phyloP scores from a whole-genome alignment of 53 echinoderm and acorn worm species.

The Echinarachnius parma region DNA sequence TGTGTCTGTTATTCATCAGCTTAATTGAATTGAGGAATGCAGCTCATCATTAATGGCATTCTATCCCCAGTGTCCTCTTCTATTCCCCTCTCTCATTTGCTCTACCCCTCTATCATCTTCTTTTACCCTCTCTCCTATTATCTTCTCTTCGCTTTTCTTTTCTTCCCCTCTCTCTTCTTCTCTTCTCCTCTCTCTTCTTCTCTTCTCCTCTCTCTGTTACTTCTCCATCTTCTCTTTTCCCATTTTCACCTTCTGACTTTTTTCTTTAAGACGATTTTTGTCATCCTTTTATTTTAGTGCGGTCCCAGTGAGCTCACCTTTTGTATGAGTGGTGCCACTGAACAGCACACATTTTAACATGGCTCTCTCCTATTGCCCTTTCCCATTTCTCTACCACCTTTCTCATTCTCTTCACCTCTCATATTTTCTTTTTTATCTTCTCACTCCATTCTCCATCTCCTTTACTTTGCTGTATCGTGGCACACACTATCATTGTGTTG shows the following conservation, averaged over 20 bases:
- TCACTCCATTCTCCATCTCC: no score
- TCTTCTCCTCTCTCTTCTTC: background rate
- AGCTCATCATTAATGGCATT: background rate
- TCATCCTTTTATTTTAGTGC: background rate
- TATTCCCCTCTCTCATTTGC: background rate
- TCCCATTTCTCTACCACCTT: no score
- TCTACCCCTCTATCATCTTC: background rate
- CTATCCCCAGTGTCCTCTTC: background rate
- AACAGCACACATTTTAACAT: no score
- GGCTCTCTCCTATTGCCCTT: no score
- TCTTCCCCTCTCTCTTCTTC: background rate
- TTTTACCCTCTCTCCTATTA: conserved; percentile 1
- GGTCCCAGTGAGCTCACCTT: no score
- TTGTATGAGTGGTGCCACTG: no score
- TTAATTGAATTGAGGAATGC: no score
- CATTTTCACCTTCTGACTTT: background rate
- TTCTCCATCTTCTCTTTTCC: background rate
- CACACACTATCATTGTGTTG: no score
- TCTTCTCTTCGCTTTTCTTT: background rate
- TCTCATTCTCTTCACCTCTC: background rate
- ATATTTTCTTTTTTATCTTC: background rate
- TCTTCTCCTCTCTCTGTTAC: background rate
- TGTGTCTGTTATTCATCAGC: no score
- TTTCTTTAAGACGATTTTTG: background rate
- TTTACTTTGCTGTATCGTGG: no score